These are phyloP conservation scores for Pseudolaguvia tuberculata DNA, from an alignment of 2,113 vertebrate species.

Conservation along the genomic window DNA sequence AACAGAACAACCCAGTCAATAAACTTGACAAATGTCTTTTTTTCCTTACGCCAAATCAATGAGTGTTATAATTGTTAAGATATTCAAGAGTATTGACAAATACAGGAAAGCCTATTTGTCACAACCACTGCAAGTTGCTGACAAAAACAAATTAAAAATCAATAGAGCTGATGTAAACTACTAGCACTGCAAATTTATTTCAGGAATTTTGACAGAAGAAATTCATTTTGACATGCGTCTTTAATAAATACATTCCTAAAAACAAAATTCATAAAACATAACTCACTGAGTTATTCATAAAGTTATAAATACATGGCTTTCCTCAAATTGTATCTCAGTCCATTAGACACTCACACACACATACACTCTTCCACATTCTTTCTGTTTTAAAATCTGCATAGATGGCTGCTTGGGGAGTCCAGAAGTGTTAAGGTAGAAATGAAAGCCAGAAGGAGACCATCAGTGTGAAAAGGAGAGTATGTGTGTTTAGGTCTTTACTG, in stretches of 20 bases:
- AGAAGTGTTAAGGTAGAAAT: not conserved
- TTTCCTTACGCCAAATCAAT: constrained; percentile 51
- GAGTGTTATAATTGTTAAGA: constrained; percentile 57
- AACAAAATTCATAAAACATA: not conserved
- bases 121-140: constrained; percentile 46
- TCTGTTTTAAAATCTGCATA: not conserved
- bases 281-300: constrained; percentile 28
- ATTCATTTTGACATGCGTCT: constrained; percentile 3
- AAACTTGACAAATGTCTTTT: constrained; percentile 51
- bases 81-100: constrained; percentile 64
- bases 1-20: constrained; percentile 54
- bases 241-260: not conserved
- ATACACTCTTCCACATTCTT: constrained; percentile 6
- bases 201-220: constrained; percentile 54
- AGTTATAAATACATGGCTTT: constrained; percentile 30
- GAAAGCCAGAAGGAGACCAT: constrained; percentile 24
- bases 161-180: constrained; percentile 61
- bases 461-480: not conserved
- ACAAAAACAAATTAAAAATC: constrained; percentile 67
- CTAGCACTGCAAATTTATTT: constrained; percentile 50
- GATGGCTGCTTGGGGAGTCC: not conserved
- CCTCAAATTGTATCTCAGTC: constrained; percentile 14
- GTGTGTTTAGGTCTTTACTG: constrained; percentile 13
- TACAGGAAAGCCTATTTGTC: constrained; percentile 58
- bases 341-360: not conserved